Evolutionary conservation across 2,888 invertebrate genomes (phyloP), one percentile per base, ranked within the genome.

Genomic region (Caenorhabditis macrosperma): DNA sequence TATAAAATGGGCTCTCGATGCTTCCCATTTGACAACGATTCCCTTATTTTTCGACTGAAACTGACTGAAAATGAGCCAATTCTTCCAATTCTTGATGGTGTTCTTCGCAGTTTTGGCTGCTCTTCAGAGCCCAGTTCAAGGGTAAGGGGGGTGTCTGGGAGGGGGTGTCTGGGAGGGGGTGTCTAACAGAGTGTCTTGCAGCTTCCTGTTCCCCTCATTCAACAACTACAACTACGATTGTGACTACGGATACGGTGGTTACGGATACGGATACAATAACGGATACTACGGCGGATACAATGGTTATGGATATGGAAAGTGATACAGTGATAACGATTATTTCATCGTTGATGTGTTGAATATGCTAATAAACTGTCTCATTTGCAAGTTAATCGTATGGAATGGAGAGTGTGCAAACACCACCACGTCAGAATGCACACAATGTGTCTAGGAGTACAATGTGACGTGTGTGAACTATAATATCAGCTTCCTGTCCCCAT

Each of bases 221-320:
- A 35, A 2, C 20, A 2, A 17, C 33, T 55, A 55, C 57, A 33
- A 57, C 57, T 38, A 60, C 33, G 68, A 59, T 41, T 35, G 50
- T 35, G 67, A 48, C 15, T 48, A 68, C 46, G 67, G 68, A 33
- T 67, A 67, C 59, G 59, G 69, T 30, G 55, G 55, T 22, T 55
- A 50, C 26, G 24, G 57, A 28, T 24, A 20, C 33, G 68, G 60
- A 22, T 60, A 60, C 57, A 28, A 57, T 9, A 38, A 28, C 24
- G 52, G 46, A 46, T 67, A 67, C 41, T 33, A 63, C 38, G 28
- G 26, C 20, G 67, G 67, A 24, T 57, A 68, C 33, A 26, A 24
- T 22, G 54, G 54, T 41, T 52, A 64, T n/a, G 46, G 46, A 17
- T 52, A 52, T 26, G 52, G 52, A 52, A 52, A 52, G 15, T 52